A percentile compares a stretch with the other conserved stretches of the same genome.
Conservation (phyloP, 2,113 vertebrate species). For the Periophthalmodon schlosseri region DNA sequence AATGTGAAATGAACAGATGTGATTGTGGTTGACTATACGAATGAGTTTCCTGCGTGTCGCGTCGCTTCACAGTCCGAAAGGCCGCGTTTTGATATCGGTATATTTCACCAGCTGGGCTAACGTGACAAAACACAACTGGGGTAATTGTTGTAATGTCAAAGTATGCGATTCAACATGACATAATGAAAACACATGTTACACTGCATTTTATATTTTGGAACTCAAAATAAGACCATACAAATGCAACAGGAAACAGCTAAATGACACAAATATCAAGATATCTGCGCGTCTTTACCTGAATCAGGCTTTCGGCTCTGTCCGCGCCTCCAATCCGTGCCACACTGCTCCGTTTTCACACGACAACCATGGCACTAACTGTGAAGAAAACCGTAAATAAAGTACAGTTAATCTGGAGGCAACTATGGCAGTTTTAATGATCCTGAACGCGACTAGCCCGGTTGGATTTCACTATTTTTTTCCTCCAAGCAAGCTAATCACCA, state of each 20-base stretch:
- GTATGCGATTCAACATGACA: neutral
- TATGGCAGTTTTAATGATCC: conserved; percentile 53
- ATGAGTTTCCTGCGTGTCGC: conserved; percentile 10
- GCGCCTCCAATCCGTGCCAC: conserved; percentile 42
- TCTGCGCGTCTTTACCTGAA: conserved; percentile 71
- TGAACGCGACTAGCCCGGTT: conserved; percentile 29
- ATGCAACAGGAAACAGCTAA: conserved; percentile 51
- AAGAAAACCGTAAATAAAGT: conserved; percentile 33
- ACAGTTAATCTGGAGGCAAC: conserved; percentile 41
- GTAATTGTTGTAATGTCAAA: conserved; percentile 34
- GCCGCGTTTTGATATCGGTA: conserved; percentile 51
- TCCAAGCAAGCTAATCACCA: conserved; percentile 78
- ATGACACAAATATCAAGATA: conserved; percentile 50
- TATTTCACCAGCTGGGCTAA: conserved; percentile 25
- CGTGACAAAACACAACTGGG: conserved; percentile 10
- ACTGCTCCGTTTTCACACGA: conserved; percentile 60
- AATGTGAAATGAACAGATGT: conserved; percentile 8
- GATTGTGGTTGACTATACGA: neutral
- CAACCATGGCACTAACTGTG: conserved; percentile 58
- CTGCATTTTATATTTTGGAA: neutral
- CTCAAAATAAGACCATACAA: conserved; percentile 7
- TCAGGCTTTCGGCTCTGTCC: conserved; percentile 42
- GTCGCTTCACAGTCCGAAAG: conserved; percentile 54
- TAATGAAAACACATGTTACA: neutral
- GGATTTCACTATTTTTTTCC: conserved; percentile 67